Conservation (phyloP, 2,888 invertebrate genomes). For the Chymomyza fuscimana region DNA sequence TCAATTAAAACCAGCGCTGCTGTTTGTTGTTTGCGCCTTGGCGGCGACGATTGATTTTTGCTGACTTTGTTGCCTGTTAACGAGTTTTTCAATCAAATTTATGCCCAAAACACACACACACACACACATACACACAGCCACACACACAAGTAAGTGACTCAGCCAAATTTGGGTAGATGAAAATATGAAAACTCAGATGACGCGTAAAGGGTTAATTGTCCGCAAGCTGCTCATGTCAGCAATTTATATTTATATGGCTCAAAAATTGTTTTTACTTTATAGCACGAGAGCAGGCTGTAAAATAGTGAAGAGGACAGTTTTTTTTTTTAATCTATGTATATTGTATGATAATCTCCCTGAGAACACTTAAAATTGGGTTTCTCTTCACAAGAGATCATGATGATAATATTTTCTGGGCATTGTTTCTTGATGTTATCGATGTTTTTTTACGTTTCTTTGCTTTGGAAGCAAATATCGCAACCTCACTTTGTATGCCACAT, state of each 20-base stretch:
- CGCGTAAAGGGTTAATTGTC: constrained; percentile 70
- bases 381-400: too few species aligned
- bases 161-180: constrained; percentile 40
- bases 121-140: constrained; percentile 21
- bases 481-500: too few species aligned
- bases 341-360: too few species aligned
- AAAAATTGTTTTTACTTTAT: background rate
- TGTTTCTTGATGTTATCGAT: too few species aligned
- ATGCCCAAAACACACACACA: background rate
- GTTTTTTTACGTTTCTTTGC: too few species aligned
- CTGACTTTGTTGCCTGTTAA: constrained; percentile 39
- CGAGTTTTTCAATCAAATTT: constrained; percentile 48
- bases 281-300: background rate
- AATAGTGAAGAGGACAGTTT: too few species aligned
- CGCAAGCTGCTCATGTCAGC: constrained; percentile 53
- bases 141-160: constrained; percentile 9
- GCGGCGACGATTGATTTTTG: constrained; percentile 31
- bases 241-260: constrained; percentile 8
- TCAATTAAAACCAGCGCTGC: constrained; percentile 54
- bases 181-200: constrained; percentile 46
- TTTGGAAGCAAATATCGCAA: too few species aligned
- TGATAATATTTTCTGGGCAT: too few species aligned
- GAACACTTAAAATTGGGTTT: too few species aligned
- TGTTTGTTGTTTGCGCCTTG: constrained; percentile 10
- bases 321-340: too few species aligned